Evolutionary conservation across 37 sponge, comb jelly and placozoan genomes (phyloP).

Genomic region (Beroe ovata): DNA sequence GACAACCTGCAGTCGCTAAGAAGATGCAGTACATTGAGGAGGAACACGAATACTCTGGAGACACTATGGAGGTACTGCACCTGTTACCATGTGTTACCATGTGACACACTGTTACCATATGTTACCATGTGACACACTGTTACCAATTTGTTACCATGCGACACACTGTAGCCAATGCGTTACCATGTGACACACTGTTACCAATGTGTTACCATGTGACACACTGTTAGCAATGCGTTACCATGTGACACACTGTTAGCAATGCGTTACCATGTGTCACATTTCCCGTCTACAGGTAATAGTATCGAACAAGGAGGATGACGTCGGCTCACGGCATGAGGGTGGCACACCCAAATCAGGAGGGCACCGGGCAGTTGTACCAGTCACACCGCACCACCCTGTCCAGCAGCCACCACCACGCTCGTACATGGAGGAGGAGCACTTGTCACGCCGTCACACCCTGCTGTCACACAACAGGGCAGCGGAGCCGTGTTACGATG

Average conservation of each 20-base stretch:
- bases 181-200: no score
- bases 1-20: not conserved
- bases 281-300: constrained; percentile 25
- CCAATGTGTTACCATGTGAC: no score
- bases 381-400: constrained; percentile 35
- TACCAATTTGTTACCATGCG: no score
- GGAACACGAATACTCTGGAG: constrained; percentile 49
- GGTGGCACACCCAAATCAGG: not conserved
- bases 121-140: no score
- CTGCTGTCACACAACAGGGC: not conserved
- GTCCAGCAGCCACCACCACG: constrained; percentile 59
- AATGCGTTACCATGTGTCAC: no score
- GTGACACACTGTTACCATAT: no score
- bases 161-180: no score
- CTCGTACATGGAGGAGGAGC: constrained; percentile 66
- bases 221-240: no score
- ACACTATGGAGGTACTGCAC: constrained; percentile 48
- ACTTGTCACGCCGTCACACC: constrained; percentile 11
- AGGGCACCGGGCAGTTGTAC: not conserved
- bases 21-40: constrained; percentile 39
- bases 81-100: no score
- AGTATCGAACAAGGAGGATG: constrained; percentile 26
- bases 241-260: no score
- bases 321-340: not conserved
- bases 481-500: constrained; percentile 3